Percentiles rank a stretch among this genome's conserved stretches.
phyloP scores from a whole-genome alignment of 1,140 invertebrate species.

The Diabrotica undecimpunctata region DNA sequence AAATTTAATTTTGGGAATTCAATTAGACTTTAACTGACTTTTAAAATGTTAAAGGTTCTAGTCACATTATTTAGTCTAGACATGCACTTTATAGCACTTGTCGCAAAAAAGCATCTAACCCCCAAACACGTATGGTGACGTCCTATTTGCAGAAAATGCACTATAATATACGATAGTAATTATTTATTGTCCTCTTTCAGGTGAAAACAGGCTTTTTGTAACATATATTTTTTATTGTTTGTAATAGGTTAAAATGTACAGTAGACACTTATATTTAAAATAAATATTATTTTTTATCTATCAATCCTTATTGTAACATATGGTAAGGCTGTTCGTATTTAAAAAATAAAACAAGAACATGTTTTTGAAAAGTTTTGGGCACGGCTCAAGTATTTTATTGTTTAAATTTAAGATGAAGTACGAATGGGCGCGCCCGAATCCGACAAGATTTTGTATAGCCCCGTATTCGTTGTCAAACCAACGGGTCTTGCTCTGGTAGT shows the following conservation, averaged over 20 bases:
- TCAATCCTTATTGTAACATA: constrained; percentile 43
- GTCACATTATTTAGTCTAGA: background rate
- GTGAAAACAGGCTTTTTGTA: constrained; percentile 32
- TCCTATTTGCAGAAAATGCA: constrained; percentile 24
- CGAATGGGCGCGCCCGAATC: background rate
- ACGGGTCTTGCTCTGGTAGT: too few species aligned
- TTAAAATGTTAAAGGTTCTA: background rate
- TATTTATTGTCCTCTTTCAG: constrained; percentile 30
- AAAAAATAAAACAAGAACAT: constrained; percentile 27
- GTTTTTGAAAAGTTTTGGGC: constrained; percentile 32
- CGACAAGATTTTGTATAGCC: background rate
- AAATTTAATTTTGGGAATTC: too few species aligned
- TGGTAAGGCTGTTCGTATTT: constrained; percentile 41
- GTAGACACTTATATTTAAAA: constrained; percentile 36
- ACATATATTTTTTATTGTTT: constrained; percentile 30
- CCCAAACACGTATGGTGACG: constrained; percentile 5
- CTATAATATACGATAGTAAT: constrained; percentile 28
- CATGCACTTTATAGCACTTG: background rate
- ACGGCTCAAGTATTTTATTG: constrained; percentile 35
- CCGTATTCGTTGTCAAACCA: too few species aligned
- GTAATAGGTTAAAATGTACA: constrained; percentile 37
- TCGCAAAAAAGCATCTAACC: background rate
- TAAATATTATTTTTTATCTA: constrained; percentile 25
- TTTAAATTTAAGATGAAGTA: constrained; percentile 25
- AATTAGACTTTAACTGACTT: background rate